A percentile compares a stretch with the other conserved stretches of the same genome.
These are phyloP conservation scores for Chrysogorgia sp. DNA, from an alignment of 92 coral and sea anemone species.

Conservation along the genomic window DNA sequence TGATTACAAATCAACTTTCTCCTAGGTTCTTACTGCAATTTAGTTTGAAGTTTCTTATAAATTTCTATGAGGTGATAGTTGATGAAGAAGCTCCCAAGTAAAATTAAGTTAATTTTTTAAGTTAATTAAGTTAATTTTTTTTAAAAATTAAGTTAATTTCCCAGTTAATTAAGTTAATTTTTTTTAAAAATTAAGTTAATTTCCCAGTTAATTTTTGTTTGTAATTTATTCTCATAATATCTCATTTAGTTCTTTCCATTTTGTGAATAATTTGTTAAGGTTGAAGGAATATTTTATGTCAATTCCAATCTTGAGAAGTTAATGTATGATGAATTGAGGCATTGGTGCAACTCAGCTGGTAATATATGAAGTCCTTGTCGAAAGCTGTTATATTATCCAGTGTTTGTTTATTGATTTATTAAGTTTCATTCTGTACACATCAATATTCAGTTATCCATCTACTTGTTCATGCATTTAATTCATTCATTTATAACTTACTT, in stretches of 20 bases:
- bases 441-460: background rate
- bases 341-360: slow-evolving; percentile 89
- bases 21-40: too few species aligned
- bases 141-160: too few species aligned
- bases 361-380: background rate
- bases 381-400: background rate
- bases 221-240: too few species aligned
- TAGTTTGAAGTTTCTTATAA: too few species aligned
- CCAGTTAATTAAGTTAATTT: too few species aligned
- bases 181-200: too few species aligned
- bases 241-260: background rate
- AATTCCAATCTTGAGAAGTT: slow-evolving; percentile 78
- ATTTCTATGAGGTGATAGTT: too few species aligned
- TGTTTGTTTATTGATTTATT: background rate
- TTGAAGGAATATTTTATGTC: slow-evolving; percentile 89
- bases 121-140: background rate
- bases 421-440: background rate
- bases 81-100: too few species aligned
- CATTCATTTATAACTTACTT: background rate
- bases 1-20: too few species aligned
- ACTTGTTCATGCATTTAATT: background rate
- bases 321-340: slow-evolving; percentile 90
- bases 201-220: too few species aligned
- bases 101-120: too few species aligned
- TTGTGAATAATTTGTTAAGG: slow-evolving; percentile 42